Evolutionary conservation across 2,797 vertebrate genomes (phyloP), one percentile per base, ranked within the genome.

Genomic region (Pelobates cultripes): DNA sequence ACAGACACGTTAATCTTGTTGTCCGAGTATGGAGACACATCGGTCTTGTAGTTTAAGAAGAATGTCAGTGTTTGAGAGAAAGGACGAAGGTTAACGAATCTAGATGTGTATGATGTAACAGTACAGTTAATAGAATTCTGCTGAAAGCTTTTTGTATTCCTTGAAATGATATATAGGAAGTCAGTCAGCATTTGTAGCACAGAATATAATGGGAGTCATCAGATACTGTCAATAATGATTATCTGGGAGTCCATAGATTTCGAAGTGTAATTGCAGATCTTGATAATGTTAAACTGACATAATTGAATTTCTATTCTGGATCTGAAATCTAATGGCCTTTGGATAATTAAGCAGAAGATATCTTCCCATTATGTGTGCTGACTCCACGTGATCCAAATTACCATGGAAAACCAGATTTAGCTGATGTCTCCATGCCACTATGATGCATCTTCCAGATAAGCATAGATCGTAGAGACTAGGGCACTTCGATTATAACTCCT

Each of bases 191-290:
- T 89, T 88, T 84, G 85, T 85, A 86, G 88, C 88, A 82, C 47
- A 81, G 85, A 78, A 72, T 67, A 77, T 85, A 68, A 86, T 78
- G 85, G 83, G 80, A 71, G 75, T 91, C 88, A 88, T 89, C 84
- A 88, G 72, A 87, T 84, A 82, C 82, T 89, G 84, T 88, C 88
- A 78, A 73, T 90, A 89, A 72, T 77, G 86, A 90, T 91, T 91
- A 89, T 72, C 75, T 88, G 89, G 88, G 86, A 87, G 85, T 76
- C 73, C 61, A 79, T 81, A 87, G 85, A 51, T 87, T 82, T 0
- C 0, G 82, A 79, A 86, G 69, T 47, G 2, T 88, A 86, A 89
- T 90, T 87, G 84, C 81, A 86, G 79, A 88, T 84, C 86, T 77
- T 89, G 90, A 88, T 88, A 87, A 76, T 80, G 86, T 89, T 88